Percentiles rank a stretch among this genome's conserved stretches.
These are phyloP conservation scores for Machimus atricapillus DNA, from an alignment of 2,888 invertebrate genomes.

Conservation along the genomic window DNA sequence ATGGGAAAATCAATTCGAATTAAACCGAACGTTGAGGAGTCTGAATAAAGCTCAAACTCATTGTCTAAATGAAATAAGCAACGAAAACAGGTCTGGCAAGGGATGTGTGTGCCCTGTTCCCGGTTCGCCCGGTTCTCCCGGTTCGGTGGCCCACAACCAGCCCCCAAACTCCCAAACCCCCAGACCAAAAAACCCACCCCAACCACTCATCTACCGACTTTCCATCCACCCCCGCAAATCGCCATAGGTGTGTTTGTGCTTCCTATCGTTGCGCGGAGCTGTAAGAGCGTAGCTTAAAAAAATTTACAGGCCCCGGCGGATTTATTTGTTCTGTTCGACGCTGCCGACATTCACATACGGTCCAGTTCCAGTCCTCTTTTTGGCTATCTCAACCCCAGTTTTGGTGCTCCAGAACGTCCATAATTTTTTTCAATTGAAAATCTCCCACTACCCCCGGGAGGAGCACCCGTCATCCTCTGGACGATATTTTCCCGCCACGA, in stretches of 20 bases:
- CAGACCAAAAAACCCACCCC: background rate
- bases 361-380: slow-evolving; percentile 25
- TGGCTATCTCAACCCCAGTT: slow-evolving; percentile 12
- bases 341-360: slow-evolving; percentile 45
- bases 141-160: slow-evolving; percentile 25
- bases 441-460: slow-evolving; percentile 10
- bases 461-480: slow-evolving; percentile 28
- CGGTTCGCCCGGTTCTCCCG: background rate
- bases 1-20: slow-evolving; percentile 46
- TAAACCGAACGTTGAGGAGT: slow-evolving; percentile 42
- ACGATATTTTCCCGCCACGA: slow-evolving; percentile 44
- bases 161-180: background rate
- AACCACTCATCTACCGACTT: background rate
- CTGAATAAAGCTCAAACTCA: slow-evolving; percentile 44
- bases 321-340: slow-evolving; percentile 48
- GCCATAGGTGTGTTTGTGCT: slow-evolving; percentile 32
- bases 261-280: slow-evolving; percentile 29
- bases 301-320: slow-evolving; percentile 45
- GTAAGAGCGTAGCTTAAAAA: slow-evolving; percentile 38
- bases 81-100: slow-evolving; percentile 46
- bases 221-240: background rate
- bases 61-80: slow-evolving; percentile 48
- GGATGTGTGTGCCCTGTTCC: slow-evolving; percentile 15
- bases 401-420: slow-evolving; percentile 40
- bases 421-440: slow-evolving; percentile 48